Evolutionary conservation across 2,888 invertebrate genomes (phyloP).

Genomic region (Eristalis intricaria): DNA sequence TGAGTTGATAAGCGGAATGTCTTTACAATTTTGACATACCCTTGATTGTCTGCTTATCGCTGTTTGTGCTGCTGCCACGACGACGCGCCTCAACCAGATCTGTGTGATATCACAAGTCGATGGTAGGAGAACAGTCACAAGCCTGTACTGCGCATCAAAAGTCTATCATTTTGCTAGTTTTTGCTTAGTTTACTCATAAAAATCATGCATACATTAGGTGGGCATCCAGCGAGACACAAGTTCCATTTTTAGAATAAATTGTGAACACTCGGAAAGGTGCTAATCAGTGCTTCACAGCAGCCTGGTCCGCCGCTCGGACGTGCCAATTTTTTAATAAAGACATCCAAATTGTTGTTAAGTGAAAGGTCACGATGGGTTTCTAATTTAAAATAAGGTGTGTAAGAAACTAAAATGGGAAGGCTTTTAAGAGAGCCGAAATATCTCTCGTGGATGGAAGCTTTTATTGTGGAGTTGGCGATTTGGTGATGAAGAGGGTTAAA

Average conservation of each 20-base stretch:
- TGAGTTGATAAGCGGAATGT: background rate
- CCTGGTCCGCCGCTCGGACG: background rate
- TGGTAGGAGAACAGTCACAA: background rate
- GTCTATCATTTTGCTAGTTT: background rate
- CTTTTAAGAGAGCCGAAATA: too few species aligned
- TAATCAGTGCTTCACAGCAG: constrained; percentile 26
- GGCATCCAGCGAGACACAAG: background rate
- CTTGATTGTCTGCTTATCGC: constrained; percentile 12
- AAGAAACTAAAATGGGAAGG: too few species aligned
- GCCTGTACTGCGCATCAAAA: background rate
- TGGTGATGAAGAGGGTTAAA: too few species aligned
- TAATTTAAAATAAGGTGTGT: constrained; percentile 1
- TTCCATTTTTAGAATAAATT: constrained; percentile 34
- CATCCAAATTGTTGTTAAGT: constrained; percentile 29
- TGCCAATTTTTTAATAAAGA: constrained; percentile 35
- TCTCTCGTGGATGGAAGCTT: too few species aligned
- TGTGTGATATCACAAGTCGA: background rate
- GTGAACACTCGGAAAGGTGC: constrained; percentile 10
- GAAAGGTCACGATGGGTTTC: constrained; percentile 14
- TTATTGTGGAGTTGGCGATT: too few species aligned
- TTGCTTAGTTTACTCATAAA: background rate
- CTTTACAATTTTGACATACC: background rate
- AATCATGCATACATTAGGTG: background rate
- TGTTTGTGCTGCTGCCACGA: constrained; percentile 1
- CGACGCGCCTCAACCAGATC: background rate